These are phyloP conservation scores for Halcyon smyrnensis DNA, from an alignment of 2,797 vertebrate genomes.

Conservation along the genomic window DNA sequence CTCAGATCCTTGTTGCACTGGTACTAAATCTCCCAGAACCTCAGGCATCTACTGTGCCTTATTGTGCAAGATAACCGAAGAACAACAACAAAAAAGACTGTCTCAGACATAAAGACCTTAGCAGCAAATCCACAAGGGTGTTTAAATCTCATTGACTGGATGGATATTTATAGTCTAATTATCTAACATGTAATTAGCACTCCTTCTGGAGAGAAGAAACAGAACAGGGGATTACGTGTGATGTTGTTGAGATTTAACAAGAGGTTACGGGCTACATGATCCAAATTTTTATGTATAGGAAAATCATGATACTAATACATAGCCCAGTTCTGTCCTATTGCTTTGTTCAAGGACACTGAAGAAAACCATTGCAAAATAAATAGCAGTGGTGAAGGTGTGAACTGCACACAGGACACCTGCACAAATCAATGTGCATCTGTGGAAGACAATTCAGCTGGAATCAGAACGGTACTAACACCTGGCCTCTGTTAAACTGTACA, in stretches of 20 bases:
- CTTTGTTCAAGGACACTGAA: background rate
- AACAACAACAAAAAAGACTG: background rate
- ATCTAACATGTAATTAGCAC: background rate
- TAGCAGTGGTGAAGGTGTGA: background rate
- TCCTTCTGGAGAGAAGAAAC: background rate
- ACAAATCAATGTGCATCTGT: rapidly evolving
- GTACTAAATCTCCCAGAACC: background rate
- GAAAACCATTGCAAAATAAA: background rate
- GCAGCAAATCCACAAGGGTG: background rate
- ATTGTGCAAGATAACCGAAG: background rate
- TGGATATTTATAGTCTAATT: conserved; percentile 37
- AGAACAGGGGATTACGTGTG: background rate
- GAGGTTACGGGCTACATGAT: background rate
- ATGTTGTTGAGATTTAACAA: background rate
- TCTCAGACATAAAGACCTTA: background rate
- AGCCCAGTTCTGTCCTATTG: background rate
- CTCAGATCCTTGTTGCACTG: background rate
- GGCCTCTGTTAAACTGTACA: background rate
- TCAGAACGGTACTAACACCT: background rate
- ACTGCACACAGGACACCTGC: background rate
- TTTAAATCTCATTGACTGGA: background rate
- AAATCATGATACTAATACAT: background rate
- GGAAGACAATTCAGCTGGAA: background rate
- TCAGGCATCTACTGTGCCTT: rapidly evolving
- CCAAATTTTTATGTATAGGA: background rate